These are phyloP conservation scores for Oegoconia quadripuncta DNA, from an alignment of 2,888 invertebrate species.

Conservation along the genomic window DNA sequence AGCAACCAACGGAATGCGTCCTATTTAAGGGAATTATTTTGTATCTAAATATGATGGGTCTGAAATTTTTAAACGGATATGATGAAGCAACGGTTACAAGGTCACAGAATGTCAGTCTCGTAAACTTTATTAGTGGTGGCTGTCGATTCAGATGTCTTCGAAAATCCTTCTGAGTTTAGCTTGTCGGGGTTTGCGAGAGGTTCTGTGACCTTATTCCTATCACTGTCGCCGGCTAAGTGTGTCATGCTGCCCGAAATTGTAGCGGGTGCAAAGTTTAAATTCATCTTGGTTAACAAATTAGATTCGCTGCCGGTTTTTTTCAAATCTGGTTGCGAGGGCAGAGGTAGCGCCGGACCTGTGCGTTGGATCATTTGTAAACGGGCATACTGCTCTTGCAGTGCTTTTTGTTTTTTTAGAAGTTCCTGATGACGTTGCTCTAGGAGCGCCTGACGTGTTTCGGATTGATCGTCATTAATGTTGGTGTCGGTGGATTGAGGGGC, in stretches of 20 bases:
- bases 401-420: slow-evolving; percentile 90
- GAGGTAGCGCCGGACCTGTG: slow-evolving; percentile 82
- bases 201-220: slow-evolving; percentile 20
- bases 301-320: slow-evolving; percentile 95
- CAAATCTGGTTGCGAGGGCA: slow-evolving; percentile 82
- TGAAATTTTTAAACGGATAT: slow-evolving; percentile 34
- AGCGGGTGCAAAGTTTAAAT: slow-evolving; percentile 81
- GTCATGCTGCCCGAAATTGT: slow-evolving; percentile 65
- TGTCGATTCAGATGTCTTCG: slow-evolving; percentile 33
- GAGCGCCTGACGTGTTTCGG: slow-evolving; percentile 81
- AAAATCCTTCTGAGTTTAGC: background rate
- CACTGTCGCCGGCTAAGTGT: slow-evolving; percentile 46
- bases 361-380: slow-evolving; percentile 92
- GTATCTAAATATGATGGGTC: no score
- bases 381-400: slow-evolving; percentile 94
- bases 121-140: slow-evolving; percentile 90
- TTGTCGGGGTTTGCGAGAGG: background rate
- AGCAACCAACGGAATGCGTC: no score
- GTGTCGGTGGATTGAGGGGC: slow-evolving; percentile 79
- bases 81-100: slow-evolving; percentile 38
- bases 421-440: slow-evolving; percentile 94
- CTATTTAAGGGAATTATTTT: no score
- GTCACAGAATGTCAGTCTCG: slow-evolving; percentile 96
- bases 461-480: slow-evolving; percentile 39
- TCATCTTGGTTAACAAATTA: slow-evolving; percentile 91